These are phyloP conservation scores for Caenorhabditis wallacei DNA, from an alignment of 2,888 invertebrate species.

Conservation along the genomic window DNA sequence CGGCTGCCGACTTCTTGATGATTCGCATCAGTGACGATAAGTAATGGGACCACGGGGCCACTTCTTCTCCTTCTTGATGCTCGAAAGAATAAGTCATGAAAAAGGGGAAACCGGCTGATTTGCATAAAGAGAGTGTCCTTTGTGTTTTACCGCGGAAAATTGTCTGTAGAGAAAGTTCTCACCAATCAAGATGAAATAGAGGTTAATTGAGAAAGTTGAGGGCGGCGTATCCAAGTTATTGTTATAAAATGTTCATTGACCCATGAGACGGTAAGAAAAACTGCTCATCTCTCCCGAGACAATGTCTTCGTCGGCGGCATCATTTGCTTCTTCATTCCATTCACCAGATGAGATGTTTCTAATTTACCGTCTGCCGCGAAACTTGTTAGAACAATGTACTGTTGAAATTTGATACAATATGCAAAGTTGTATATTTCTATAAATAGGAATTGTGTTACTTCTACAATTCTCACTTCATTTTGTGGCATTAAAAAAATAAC, in stretches of 20 bases:
- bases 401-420: conserved; percentile 51
- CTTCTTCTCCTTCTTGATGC: conserved; percentile 35
- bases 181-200: conserved; percentile 51
- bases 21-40: conserved; percentile 66
- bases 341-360: conserved; percentile 52
- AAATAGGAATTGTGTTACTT: conserved; percentile 16
- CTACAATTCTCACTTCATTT: background rate
- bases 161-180: conserved; percentile 20
- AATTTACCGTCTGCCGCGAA: conserved; percentile 57
- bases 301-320: conserved; percentile 46
- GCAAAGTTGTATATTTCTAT: conserved; percentile 9
- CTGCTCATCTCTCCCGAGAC: conserved; percentile 48
- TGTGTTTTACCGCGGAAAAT: conserved; percentile 55
- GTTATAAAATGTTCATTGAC: conserved; percentile 57
- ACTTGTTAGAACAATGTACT: conserved; percentile 51
- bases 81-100: conserved; percentile 36
- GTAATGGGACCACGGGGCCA: conserved; percentile 50
- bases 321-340: conserved; percentile 46
- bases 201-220: conserved; percentile 64
- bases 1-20: conserved; percentile 55
- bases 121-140: conserved; percentile 60
- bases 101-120: conserved; percentile 49
- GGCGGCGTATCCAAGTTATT: conserved; percentile 50
- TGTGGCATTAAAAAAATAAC: background rate
- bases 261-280: conserved; percentile 56